Conservation (phyloP, 37 sponge, comb jelly and placozoan species). For the Chondrosia reniformis region DNA sequence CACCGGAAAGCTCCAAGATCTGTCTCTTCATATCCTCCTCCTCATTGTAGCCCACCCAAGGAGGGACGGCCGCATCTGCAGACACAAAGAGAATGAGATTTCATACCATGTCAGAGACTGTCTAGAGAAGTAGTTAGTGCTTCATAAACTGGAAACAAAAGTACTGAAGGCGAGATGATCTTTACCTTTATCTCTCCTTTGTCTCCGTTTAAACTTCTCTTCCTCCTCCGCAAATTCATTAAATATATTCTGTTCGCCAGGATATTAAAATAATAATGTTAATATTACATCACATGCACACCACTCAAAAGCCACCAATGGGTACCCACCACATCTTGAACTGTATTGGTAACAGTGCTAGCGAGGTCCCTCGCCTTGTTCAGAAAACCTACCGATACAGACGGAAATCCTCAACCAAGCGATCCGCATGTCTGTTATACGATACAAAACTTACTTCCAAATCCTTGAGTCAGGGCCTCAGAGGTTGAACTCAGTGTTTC, state of each 20-base stretch:
- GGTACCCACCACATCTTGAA: slow-evolving; percentile 28
- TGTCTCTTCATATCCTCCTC: slow-evolving; percentile 96
- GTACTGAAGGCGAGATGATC: no score
- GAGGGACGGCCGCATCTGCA: slow-evolving; percentile 82
- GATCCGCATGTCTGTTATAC: background rate
- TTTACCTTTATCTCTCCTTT: slow-evolving; percentile 51
- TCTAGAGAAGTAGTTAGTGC: background rate
- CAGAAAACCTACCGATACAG: background rate
- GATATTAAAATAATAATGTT: background rate
- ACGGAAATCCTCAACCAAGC: background rate
- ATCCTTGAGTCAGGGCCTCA: background rate
- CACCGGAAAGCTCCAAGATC: slow-evolving; percentile 89
- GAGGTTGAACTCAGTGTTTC: background rate
- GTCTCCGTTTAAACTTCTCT: slow-evolving; percentile 65
- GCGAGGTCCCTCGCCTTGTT: slow-evolving; percentile 49
- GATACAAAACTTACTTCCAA: background rate
- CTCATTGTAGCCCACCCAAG: slow-evolving; percentile 98
- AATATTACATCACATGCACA: background rate
- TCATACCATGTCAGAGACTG: background rate
- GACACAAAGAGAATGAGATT: background rate
- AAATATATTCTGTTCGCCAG: slow-evolving; percentile 35
- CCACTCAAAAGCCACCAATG: background rate
- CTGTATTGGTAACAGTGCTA: slow-evolving; percentile 23
- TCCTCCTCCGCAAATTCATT: slow-evolving; percentile 78
- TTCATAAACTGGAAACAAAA: background rate